These are phyloP conservation scores for Plusia festucae DNA, from an alignment of 2,888 invertebrate genomes.

Conservation along the genomic window DNA sequence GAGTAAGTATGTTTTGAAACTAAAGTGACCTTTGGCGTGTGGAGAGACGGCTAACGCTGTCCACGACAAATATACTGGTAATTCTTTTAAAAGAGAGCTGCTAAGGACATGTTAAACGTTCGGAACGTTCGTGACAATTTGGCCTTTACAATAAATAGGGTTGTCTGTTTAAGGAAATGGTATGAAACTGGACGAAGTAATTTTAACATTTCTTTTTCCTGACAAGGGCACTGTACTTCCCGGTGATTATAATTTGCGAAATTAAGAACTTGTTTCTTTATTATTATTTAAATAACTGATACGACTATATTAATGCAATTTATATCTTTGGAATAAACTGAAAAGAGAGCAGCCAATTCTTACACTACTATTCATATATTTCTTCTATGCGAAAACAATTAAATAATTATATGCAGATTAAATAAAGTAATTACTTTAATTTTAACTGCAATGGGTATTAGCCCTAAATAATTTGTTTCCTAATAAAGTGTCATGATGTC, in stretches of 20 bases:
- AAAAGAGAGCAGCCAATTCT: too few species aligned
- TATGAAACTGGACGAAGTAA: background rate
- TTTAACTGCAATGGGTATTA: background rate
- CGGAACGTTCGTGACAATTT: conserved; percentile 51
- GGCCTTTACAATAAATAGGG: conserved; percentile 44
- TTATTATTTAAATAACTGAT: too few species aligned
- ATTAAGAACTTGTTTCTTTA: too few species aligned
- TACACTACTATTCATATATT: too few species aligned
- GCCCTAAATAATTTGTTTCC: background rate
- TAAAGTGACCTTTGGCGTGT: conserved; percentile 28
- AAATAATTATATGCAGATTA: too few species aligned
- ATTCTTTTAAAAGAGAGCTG: conserved; percentile 46
- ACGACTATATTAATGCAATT: too few species aligned
- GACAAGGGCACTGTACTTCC: background rate
- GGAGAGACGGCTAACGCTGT: conserved; percentile 32
- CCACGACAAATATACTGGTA: conserved; percentile 20
- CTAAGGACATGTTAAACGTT: conserved; percentile 40
- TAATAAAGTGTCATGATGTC: background rate
- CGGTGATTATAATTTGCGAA: too few species aligned
- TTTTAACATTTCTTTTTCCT: background rate
- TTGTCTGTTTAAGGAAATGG: conserved; percentile 17
- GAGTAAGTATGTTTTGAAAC: conserved; percentile 22
- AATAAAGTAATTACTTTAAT: background rate
- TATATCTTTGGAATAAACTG: too few species aligned
- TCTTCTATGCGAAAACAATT: too few species aligned